Percentiles rank a stretch among this genome's conserved stretches.
phyloP scores from a whole-genome alignment of 1,140 invertebrate species.

The Zaprionus africanus region DNA sequence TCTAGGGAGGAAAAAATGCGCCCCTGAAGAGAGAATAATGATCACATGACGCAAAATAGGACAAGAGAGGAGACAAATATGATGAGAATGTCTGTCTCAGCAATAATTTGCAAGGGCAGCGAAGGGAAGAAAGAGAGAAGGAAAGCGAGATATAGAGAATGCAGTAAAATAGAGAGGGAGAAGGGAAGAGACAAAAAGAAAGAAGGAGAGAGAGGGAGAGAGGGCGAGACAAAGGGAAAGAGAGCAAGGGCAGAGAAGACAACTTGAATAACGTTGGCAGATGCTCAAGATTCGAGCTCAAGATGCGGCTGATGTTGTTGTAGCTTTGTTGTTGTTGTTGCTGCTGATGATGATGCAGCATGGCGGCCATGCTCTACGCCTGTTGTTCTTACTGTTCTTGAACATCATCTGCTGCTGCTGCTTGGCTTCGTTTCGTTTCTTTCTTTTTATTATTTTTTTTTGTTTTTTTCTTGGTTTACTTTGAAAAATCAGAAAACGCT shows the following conservation, averaged over 20 bases:
- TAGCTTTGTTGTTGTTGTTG: neutral
- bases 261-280: conserved; percentile 45
- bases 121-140: neutral
- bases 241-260: conserved; percentile 45
- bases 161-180: neutral
- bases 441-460: neutral
- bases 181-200: neutral
- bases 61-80: neutral
- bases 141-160: neutral
- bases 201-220: neutral
- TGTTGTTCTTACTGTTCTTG: conserved; percentile 23
- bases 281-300: conserved; percentile 53
- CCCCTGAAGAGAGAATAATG: neutral
- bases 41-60: neutral
- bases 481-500: conserved; percentile 69
- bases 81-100: neutral
- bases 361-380: conserved; percentile 62
- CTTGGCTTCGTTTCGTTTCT: conserved; percentile 12
- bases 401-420: conserved; percentile 3
- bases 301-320: conserved; percentile 38
- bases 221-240: neutral
- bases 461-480: conserved; percentile 7
- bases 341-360: conserved; percentile 58
- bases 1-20: neutral
- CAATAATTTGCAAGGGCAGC: conserved; percentile 26